Evolutionary conservation across 1,140 invertebrate species (phyloP).

Genomic region (Lordiphosa collinella): DNA sequence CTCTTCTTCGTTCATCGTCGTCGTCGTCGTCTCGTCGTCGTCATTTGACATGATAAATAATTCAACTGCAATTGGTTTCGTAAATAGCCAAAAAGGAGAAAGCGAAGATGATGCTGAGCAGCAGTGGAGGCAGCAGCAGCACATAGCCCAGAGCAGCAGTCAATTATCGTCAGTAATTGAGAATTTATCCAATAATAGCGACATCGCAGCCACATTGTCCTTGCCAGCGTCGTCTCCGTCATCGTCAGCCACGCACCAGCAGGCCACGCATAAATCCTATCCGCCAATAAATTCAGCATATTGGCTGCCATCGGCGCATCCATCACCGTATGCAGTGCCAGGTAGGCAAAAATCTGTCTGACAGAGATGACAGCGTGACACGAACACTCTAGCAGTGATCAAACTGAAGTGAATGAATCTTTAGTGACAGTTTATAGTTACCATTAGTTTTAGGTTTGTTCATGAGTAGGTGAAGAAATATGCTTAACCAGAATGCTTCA

Average conservation of each 20-base stretch:
- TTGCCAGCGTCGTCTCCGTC: slow-evolving; percentile 21
- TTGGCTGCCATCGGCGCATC: slow-evolving; percentile 87
- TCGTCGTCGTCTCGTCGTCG: slow-evolving; percentile 22
- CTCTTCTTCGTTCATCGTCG: slow-evolving; percentile 54
- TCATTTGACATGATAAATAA: slow-evolving; percentile 78
- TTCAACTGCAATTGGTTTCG: slow-evolving; percentile 73
- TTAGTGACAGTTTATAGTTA: too few species aligned
- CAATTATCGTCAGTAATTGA: slow-evolving; percentile 79
- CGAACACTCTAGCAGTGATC: too few species aligned
- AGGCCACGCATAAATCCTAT: slow-evolving; percentile 81
- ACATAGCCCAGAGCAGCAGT: slow-evolving; percentile 39
- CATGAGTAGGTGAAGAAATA: too few species aligned
- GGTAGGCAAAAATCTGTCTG: slow-evolving; percentile 80
- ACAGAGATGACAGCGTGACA: too few species aligned
- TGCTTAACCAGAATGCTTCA: too few species aligned
- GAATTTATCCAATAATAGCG: slow-evolving; percentile 79
- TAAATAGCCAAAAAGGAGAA: slow-evolving; percentile 60
- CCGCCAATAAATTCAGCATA: slow-evolving; percentile 89
- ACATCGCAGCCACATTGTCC: slow-evolving; percentile 64
- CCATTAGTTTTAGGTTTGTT: too few species aligned
- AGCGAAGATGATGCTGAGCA: slow-evolving; percentile 9
- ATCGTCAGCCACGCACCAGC: slow-evolving; percentile 26
- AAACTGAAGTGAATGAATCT: too few species aligned
- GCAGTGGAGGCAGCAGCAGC: slow-evolving; percentile 9
- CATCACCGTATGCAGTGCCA: slow-evolving; percentile 88